phyloP scores from a whole-genome alignment of 2,888 invertebrate species.

The Drosophila colorata region DNA sequence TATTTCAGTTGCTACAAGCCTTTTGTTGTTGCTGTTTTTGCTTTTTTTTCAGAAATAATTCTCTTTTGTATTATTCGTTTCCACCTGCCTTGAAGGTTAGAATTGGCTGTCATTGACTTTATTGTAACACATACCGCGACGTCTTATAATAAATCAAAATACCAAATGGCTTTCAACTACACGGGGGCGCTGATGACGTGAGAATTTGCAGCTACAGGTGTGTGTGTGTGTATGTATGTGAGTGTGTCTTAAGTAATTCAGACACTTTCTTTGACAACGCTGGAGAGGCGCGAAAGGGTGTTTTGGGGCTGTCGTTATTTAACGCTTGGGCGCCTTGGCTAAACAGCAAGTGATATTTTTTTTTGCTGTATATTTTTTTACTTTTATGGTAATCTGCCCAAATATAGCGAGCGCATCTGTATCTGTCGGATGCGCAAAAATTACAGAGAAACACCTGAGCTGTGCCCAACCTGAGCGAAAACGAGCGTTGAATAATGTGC shows the following conservation, averaged over 20 bases:
- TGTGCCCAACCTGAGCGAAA: conserved; percentile 27
- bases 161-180: conserved; percentile 31
- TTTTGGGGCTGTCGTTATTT: conserved; percentile 20
- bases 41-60: conserved; percentile 26
- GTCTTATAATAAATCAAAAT: conserved; percentile 64
- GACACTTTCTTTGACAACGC: conserved; percentile 55
- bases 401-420: conserved; percentile 60
- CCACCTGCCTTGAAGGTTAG: conserved; percentile 34
- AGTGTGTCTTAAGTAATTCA: conserved; percentile 23
- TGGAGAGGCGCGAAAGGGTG: background rate
- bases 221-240: background rate
- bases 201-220: conserved; percentile 36
- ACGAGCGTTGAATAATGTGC: conserved; percentile 57
- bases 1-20: conserved; percentile 21
- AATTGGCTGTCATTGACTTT: conserved; percentile 66
- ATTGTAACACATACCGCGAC: conserved; percentile 73
- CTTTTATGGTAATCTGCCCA: conserved; percentile 67
- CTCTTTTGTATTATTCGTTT: conserved; percentile 30
- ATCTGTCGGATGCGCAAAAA: conserved; percentile 15
- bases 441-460: conserved; percentile 36
- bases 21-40: conserved; percentile 16
- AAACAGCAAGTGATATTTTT: conserved; percentile 41
- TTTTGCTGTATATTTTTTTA: background rate
- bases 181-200: conserved; percentile 55
- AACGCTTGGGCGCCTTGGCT: conserved; percentile 58